Conservation (phyloP, 2,797 vertebrate species). For the Denticeps clupeoides region DNA sequence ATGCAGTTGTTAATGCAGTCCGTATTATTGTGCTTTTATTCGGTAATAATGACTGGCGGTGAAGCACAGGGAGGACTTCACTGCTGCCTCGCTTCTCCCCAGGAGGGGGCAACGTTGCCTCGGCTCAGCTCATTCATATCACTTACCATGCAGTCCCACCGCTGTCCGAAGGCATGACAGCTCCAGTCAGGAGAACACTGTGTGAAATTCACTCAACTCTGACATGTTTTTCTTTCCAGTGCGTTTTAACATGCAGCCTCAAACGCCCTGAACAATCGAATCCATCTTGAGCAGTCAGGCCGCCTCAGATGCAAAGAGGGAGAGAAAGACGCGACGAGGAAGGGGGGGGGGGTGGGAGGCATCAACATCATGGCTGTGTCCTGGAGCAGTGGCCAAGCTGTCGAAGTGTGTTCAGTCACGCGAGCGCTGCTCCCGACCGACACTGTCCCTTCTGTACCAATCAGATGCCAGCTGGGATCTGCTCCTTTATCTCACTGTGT, state of each 20-base stretch:
- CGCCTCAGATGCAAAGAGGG: neutral
- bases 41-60: too few species aligned
- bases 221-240: conserved; percentile 43
- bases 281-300: conserved; percentile 25
- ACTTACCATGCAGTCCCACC: conserved; percentile 45
- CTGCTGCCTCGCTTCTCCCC: conserved; percentile 32
- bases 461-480: conserved; percentile 55
- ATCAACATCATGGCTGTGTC: conserved; percentile 55
- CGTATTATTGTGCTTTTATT: too few species aligned
- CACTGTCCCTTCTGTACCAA: conserved; percentile 61
- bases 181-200: conserved; percentile 36
- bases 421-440: conserved; percentile 59
- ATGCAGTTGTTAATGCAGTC: too few species aligned
- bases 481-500: conserved; percentile 43
- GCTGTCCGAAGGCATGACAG: conserved; percentile 51
- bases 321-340: conserved; percentile 37
- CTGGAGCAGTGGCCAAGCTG: conserved; percentile 60
- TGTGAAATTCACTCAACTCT: conserved; percentile 39
- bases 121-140: conserved; percentile 41
- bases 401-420: conserved; percentile 66
- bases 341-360: conserved; percentile 43
- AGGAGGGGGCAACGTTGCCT: conserved; percentile 65
- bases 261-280: conserved; percentile 47
- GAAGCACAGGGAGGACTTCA: too few species aligned
- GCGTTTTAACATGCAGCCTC: conserved; percentile 34